phyloP scores from a whole-genome alignment of 2,113 vertebrate species.

The Neotragus pygmaeus region DNA sequence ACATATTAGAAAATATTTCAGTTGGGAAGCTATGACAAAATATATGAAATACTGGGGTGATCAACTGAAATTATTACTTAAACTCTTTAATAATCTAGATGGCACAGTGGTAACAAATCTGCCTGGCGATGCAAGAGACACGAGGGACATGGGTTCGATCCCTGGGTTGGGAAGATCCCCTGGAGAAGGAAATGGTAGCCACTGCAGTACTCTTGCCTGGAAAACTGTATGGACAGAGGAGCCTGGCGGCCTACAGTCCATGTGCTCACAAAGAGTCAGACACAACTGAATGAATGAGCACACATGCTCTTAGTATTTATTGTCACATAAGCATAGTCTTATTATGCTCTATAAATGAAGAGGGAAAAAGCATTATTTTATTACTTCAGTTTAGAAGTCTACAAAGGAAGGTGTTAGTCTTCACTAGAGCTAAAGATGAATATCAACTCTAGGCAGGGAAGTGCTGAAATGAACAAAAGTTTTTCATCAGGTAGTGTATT shows the following conservation, averaged over 20 bases:
- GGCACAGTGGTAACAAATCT: neutral
- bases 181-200: neutral
- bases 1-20: neutral
- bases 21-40: neutral
- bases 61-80: neutral
- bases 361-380: neutral
- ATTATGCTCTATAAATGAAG: neutral
- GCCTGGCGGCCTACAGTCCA: neutral
- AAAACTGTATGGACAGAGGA: neutral
- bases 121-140: neutral
- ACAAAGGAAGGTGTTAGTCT: neutral
- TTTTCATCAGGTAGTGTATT: constrained; percentile 34
- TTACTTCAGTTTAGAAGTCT: neutral
- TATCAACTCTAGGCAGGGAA: neutral
- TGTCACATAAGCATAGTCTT: neutral
- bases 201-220: neutral
- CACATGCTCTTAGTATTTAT: neutral
- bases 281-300: neutral
- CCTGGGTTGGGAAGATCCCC: neutral
- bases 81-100: neutral
- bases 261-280: neutral
- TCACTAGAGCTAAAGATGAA: neutral
- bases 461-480: constrained; percentile 24
- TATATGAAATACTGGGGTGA: neutral
- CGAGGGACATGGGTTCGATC: neutral